Conservation (phyloP, 2,888 invertebrate genomes). For the Tubulanus polymorphus region DNA sequence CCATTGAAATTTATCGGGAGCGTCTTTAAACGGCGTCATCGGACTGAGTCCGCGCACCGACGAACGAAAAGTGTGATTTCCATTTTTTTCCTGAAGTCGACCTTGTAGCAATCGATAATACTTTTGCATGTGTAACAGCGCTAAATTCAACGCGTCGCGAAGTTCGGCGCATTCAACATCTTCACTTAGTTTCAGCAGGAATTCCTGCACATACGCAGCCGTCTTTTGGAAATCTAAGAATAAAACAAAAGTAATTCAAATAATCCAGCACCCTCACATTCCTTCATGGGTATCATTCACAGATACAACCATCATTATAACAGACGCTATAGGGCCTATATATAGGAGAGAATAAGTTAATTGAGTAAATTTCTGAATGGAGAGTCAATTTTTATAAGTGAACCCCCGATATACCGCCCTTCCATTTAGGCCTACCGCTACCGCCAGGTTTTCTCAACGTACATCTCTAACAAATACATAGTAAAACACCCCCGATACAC, state of each 20-base stretch:
- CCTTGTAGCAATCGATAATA: conserved; percentile 38
- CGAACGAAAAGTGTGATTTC: conserved; percentile 30
- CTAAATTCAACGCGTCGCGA: conserved; percentile 48
- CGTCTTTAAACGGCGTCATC: conserved; percentile 51
- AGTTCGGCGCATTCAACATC: conserved; percentile 51
- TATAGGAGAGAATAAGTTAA: too few species aligned
- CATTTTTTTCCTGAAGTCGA: conserved; percentile 28
- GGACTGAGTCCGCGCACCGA: conserved; percentile 49
- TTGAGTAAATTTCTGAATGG: too few species aligned
- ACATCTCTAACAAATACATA: too few species aligned
- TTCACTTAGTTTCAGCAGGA: conserved; percentile 47
- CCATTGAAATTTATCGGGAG: conserved; percentile 49
- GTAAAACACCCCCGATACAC: too few species aligned
- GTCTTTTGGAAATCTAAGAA: conserved; percentile 52
- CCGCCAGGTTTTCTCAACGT: too few species aligned
- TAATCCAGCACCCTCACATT: too few species aligned
- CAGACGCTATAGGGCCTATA: too few species aligned
- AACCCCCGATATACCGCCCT: too few species aligned
- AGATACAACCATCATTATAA: too few species aligned
- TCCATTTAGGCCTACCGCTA: too few species aligned
- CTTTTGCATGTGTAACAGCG: conserved; percentile 51
- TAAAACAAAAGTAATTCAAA: not conserved
- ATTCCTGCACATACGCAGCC: conserved; percentile 50
- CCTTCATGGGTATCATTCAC: too few species aligned
- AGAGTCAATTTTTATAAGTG: too few species aligned